A percentile compares a stretch with the other conserved stretches of the same genome.
phyloP scores from a whole-genome alignment of 1,140 invertebrate genomes.

The Zaprionus gabonicus region DNA sequence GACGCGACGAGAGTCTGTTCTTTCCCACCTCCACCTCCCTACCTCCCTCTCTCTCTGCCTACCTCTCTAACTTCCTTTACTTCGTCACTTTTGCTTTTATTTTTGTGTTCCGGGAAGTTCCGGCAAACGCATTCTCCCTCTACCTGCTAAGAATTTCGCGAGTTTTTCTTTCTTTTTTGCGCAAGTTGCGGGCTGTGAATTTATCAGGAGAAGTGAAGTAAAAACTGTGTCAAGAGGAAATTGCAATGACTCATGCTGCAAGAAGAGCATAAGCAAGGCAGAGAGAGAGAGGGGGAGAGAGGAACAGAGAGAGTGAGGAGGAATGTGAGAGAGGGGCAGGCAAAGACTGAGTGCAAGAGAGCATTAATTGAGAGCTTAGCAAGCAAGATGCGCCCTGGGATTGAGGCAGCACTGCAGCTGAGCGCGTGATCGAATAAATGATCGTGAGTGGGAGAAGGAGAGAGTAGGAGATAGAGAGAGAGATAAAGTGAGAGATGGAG shows the following conservation, averaged over 20 bases:
- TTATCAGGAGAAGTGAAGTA: neutral
- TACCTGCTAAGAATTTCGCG: neutral
- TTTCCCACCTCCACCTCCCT: neutral
- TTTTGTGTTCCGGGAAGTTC: neutral
- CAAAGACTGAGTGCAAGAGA: too few relatives aligned
- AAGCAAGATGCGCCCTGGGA: neutral
- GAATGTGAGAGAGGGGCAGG: neutral
- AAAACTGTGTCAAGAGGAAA: constrained; percentile 56
- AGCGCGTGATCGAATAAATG: neutral
- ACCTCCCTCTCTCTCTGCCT: neutral
- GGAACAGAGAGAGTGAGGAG: neutral
- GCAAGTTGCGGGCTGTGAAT: constrained; percentile 8
- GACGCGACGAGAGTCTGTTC: constrained; percentile 15
- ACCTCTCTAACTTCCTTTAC: neutral
- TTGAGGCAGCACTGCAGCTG: neutral
- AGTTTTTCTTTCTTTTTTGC: neutral
- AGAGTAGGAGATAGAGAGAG: neutral
- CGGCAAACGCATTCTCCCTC: neutral
- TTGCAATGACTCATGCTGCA: constrained; percentile 32
- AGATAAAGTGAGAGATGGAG: neutral
- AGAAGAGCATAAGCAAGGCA: neutral
- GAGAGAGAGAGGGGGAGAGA: neutral
- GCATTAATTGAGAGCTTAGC: neutral
- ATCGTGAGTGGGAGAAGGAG: neutral
- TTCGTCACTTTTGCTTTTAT: too few relatives aligned